Conservation (phyloP, 2,113 vertebrate species). For the Caretta caretta region DNA sequence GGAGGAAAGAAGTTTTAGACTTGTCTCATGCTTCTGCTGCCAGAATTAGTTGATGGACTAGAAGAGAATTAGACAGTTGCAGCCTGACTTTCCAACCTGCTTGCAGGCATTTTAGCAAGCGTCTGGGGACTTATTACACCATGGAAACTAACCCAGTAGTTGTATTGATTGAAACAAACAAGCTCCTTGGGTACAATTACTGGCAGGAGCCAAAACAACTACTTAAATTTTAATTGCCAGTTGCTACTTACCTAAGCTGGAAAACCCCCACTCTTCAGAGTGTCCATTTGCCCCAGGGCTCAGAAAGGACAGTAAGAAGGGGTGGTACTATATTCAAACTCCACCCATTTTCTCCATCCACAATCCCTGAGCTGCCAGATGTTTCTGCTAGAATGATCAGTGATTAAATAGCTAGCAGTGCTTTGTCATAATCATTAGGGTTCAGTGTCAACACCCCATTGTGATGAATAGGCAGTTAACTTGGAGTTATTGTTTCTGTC, state of each 20-base stretch:
- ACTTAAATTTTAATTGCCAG: background rate
- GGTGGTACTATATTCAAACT: background rate
- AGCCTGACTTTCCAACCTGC: background rate
- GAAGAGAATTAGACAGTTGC: rapidly evolving
- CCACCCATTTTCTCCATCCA: background rate
- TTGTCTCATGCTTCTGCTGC: background rate
- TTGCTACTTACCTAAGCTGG: background rate
- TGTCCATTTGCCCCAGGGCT: background rate
- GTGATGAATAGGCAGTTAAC: background rate
- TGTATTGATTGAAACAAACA: background rate
- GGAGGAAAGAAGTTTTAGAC: rapidly evolving
- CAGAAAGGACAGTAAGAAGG: background rate
- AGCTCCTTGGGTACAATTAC: background rate
- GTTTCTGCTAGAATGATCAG: background rate
- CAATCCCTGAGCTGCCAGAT: background rate
- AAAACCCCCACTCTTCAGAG: background rate
- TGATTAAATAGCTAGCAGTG: background rate
- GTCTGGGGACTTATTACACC: background rate
- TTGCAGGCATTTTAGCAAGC: background rate
- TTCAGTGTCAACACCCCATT: background rate
- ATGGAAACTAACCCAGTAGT: background rate
- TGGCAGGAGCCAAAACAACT: background rate
- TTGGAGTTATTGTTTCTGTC: background rate
- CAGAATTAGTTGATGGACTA: background rate
- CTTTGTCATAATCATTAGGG: background rate